These are phyloP conservation scores for Poecilia latipinna DNA, from an alignment of 2,113 vertebrate species.

Conservation along the genomic window DNA sequence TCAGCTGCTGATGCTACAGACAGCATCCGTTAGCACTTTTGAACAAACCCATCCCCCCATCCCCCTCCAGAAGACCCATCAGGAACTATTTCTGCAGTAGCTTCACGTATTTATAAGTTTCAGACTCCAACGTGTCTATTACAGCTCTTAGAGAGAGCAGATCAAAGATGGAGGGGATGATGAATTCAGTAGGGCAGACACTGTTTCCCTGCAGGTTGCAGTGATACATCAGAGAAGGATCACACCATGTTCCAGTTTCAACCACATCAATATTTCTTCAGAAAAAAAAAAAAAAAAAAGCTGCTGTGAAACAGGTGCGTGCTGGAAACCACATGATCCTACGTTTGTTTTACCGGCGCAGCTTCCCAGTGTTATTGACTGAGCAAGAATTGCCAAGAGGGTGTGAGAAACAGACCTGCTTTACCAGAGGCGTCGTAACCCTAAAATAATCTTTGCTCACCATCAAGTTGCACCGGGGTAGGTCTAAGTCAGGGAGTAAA, in stretches of 20 bases:
- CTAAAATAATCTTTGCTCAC: constrained; percentile 25
- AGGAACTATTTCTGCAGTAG: constrained; percentile 13
- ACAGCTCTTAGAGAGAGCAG: constrained; percentile 31
- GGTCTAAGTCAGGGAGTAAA: constrained; percentile 1
- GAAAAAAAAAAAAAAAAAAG: constrained; percentile 13
- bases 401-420: constrained; percentile 23
- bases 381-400: background rate
- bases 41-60: constrained; percentile 31
- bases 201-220: constrained; percentile 35
- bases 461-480: background rate
- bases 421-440: constrained; percentile 6
- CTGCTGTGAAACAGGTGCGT: constrained; percentile 33
- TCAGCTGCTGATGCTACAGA: constrained; percentile 15
- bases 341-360: constrained; percentile 20
- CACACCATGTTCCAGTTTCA: constrained; percentile 16
- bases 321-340: constrained; percentile 28
- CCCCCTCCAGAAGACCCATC: constrained; percentile 11
- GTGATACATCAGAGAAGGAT: constrained; percentile 11
- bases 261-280: background rate
- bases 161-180: constrained; percentile 41
- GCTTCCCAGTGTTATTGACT: constrained; percentile 14
- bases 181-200: constrained; percentile 14
- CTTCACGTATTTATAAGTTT: constrained; percentile 10
- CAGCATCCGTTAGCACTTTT: constrained; percentile 28
- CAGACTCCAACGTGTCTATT: constrained; percentile 5